Evolutionary conservation across 2,113 vertebrate genomes (phyloP), one percentile per base, ranked within the genome.

Genomic region (Mobula hypostoma): DNA sequence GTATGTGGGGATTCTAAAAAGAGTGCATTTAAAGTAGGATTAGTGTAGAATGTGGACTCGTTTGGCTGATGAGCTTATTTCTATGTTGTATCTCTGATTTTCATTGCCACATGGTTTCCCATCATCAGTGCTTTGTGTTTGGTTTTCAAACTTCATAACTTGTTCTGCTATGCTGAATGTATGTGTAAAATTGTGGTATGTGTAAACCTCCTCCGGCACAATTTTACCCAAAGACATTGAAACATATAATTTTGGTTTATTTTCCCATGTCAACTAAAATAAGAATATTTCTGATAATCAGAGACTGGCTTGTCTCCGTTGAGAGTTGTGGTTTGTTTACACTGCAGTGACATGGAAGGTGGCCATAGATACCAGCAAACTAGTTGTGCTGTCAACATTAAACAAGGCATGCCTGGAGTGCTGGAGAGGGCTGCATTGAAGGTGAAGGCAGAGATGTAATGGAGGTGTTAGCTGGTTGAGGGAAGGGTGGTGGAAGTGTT

Each of bases 231-330:
- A 72, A 68, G 32, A 92, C 32, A 11, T 19, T 36, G 8, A 66
- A 92, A 48, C 90, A 92, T 92, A 9, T 92, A 68, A 92, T 92
- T 72, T 92, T 72, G 17, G 68, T 68, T 70, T 72, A 72, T 72
- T 40, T 91, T 92, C 36, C 21, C 32, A n/a, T 72, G 90, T 72
- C 17, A 48, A 72, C 15, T 88, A 72, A 92, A 70, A 92, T 21
- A 9, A 68, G 72, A 68, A 92, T 21, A 72, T 61, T 32, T n/a
- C 70, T 29, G 17, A 32, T 92, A 92, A 92, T 48, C 32, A 40
- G 7, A 24, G 36, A 19, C 68, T 32, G 7, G 19, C 19, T 92
- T 92, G n/a, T 17, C 36, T 40, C 40, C 32, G 40, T 36, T 72
- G 70, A 72, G 29, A 24, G 21, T 92, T 92, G 90, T 2, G 68